These are phyloP conservation scores for Istiophorus platypterus DNA, from an alignment of 2,113 vertebrate genomes.

Conservation along the genomic window DNA sequence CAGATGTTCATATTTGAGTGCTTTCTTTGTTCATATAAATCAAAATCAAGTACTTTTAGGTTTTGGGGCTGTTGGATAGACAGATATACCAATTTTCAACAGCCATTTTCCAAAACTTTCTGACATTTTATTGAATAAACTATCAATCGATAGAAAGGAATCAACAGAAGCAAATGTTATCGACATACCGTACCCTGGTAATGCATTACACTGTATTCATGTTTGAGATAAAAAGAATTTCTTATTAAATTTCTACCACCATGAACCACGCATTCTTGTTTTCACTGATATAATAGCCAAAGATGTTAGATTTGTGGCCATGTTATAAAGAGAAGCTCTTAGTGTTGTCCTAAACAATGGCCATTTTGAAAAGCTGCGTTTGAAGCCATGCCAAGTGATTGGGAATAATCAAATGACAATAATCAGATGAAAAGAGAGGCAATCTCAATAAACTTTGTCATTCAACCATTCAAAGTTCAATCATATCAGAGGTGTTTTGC, in stretches of 20 bases:
- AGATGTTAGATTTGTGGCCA: conserved; percentile 47
- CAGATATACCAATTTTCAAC: not conserved
- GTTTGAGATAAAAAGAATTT: not conserved
- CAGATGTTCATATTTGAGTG: not conserved
- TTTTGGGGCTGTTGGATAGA: not conserved
- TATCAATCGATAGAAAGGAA: not conserved
- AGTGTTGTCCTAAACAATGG: conserved; percentile 67
- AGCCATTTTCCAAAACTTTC: not conserved
- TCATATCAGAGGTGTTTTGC: conserved; percentile 89
- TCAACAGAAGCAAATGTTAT: not conserved
- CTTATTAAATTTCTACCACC: conserved; percentile 24
- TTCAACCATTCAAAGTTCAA: conserved; percentile 83
- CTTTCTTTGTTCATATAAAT: conserved; percentile 3
- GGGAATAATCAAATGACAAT: conserved; percentile 81
- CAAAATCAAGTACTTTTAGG: not conserved
- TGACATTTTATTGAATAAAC: not conserved
- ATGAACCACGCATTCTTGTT: conserved; percentile 26
- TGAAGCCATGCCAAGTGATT: conserved; percentile 79
- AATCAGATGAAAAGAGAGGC: conserved; percentile 79
- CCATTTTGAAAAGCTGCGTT: conserved; percentile 61
- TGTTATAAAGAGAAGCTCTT: conserved; percentile 39
- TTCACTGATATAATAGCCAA: conserved; percentile 28
- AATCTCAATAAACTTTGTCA: conserved; percentile 85
- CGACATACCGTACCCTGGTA: not conserved
- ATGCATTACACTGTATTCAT: conserved; percentile 3